Base-by-base conservation (phyloP, 2,888 invertebrate genomes). In the Papilio demoleus region DNA sequence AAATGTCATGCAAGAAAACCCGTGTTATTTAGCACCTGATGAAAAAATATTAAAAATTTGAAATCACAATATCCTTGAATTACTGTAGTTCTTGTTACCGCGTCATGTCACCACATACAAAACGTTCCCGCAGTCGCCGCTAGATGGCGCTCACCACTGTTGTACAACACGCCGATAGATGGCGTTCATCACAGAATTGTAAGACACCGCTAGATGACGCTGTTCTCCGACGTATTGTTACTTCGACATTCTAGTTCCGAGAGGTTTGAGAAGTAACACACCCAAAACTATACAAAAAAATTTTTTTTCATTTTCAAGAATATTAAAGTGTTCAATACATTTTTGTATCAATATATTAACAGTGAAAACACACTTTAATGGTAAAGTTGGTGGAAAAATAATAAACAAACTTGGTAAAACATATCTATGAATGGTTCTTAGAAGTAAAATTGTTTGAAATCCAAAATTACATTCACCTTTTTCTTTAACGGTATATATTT, bases 21-120 rank as follows among this genome's bases (percentile, higher is more conserved):
- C 77, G 76, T 73, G 79, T 77, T 71, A 75, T 74, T 74, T 84
- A 84, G 85, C 85, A 84, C 83, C 85, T 81, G 81, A 81, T 78
- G 79, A 79, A 75, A 76, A 80, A 78, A 73, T 73, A 74, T 74
- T 75, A 76, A n/a, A n/a, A n/a, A 77, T 77, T 77, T 66, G 70
- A 64, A 68, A 70, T 70, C 67, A 71, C 72, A 68, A 67, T 63
- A 36, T 63, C 45, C 59, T 59, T 11, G 56, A 64, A 45, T 58
- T 63, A 59, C 40, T 59, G 14, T 58, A 65, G 24, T 45, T 31
- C 50, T 27, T 17, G 19, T 14, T 22, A 50, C 45, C 50, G 38
- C 31, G 64, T 64, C 17, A 59, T 47, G 68, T 59, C 68, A 68
- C 68, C 63, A 63, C 87, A 84, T 78, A 82, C 87, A 85, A 87